Evolutionary conservation across 1,140 invertebrate genomes (phyloP).

Genomic region (Temnothorax longispinosus): DNA sequence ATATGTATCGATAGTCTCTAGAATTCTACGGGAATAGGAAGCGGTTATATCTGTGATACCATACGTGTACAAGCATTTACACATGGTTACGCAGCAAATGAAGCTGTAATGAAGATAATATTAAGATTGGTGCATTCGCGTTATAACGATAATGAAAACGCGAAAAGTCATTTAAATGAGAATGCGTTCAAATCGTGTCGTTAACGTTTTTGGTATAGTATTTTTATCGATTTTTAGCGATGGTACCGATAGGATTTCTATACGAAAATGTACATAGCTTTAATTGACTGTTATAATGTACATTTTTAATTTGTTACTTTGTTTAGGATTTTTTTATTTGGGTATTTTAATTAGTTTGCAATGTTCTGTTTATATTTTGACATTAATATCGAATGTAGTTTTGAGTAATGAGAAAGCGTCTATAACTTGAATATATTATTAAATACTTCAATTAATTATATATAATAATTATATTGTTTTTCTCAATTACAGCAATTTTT

Average conservation of each 20-base stretch:
- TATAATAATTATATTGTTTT: neutral
- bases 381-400: neutral
- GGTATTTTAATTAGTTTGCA: neutral
- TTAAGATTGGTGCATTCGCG: slow-evolving; percentile 35
- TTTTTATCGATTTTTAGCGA: neutral
- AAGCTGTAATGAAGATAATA: slow-evolving; percentile 60
- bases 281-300: neutral
- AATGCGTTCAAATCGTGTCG: neutral
- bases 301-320: neutral
- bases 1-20: slow-evolving; percentile 36
- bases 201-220: neutral
- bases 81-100: slow-evolving; percentile 56
- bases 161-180: slow-evolving; percentile 36
- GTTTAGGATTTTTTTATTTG: neutral
- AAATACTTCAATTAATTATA: neutral
- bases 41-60: slow-evolving; percentile 57
- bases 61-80: slow-evolving; percentile 66
- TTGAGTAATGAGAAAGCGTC: neutral
- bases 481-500: neutral
- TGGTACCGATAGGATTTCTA: neutral
- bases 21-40: slow-evolving; percentile 49
- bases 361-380: neutral
- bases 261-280: neutral
- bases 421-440: neutral
- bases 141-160: slow-evolving; percentile 30